Evolutionary conservation across 2,797 vertebrate species (phyloP).

Genomic region (Vespertilio murinus): DNA sequence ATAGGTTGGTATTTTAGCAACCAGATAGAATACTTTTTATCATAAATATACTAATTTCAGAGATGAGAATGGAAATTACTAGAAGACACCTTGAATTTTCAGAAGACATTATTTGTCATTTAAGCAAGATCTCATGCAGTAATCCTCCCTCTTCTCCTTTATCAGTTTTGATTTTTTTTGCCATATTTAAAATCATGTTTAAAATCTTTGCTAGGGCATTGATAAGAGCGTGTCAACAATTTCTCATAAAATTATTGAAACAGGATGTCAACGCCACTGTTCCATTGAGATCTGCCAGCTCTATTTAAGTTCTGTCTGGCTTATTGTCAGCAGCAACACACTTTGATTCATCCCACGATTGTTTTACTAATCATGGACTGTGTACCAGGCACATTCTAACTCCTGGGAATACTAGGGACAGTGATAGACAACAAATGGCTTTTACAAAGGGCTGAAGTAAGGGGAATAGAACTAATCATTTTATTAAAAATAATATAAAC

Average conservation of each 20-base stretch:
- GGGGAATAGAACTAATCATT: background rate
- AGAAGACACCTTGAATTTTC: conserved; percentile 7
- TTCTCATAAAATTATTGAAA: background rate
- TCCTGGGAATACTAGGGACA: background rate
- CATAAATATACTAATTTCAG: conserved; percentile 35
- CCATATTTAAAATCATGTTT: background rate
- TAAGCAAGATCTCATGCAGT: background rate
- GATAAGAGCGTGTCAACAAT: background rate
- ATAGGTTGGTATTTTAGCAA: conserved; percentile 45
- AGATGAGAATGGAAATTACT: background rate
- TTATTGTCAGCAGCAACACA: background rate
- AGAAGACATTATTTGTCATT: background rate
- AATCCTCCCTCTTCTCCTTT: background rate
- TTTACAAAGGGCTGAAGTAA: background rate
- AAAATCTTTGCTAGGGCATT: background rate
- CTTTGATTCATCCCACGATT: background rate
- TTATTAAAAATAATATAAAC: background rate
- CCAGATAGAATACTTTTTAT: conserved; percentile 39
- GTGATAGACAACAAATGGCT: background rate
- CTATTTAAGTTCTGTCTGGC: background rate
- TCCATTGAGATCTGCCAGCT: background rate
- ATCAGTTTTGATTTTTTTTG: background rate
- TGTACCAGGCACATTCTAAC: background rate
- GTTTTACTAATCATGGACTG: background rate
- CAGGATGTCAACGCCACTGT: background rate